phyloP scores from a whole-genome alignment of 2,113 vertebrate genomes.

The Tyto alba region DNA sequence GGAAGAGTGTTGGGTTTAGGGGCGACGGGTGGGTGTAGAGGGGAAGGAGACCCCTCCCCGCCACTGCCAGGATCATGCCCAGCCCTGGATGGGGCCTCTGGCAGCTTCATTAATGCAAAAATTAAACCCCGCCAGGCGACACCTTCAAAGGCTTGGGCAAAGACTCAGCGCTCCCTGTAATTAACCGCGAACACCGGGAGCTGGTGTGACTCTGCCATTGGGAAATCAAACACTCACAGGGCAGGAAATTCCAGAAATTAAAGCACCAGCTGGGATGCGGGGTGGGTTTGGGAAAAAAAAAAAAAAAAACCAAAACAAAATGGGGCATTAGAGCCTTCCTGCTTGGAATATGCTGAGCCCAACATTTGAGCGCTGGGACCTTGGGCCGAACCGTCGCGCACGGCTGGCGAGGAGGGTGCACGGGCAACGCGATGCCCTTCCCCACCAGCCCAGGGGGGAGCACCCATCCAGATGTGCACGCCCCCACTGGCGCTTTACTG shows the following conservation, averaged over 20 bases:
- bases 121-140: neutral
- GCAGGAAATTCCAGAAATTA: conserved; percentile 59
- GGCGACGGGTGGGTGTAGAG: neutral
- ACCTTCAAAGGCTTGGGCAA: neutral
- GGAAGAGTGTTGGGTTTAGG: neutral
- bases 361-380: neutral
- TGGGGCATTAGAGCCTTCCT: neutral
- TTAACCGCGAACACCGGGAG: neutral
- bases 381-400: fast-evolving
- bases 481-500: neutral
- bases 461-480: neutral
- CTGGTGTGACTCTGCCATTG: neutral
- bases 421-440: fast-evolving
- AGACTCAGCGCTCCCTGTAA: conserved; percentile 19
- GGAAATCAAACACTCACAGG: conserved; percentile 42
- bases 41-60: neutral
- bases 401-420: fast-evolving
- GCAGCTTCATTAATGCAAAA: neutral
- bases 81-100: neutral
- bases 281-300: neutral
- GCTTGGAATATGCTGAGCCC: neutral
- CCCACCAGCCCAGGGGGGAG: neutral
- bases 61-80: neutral
- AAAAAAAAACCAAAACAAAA: neutral
- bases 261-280: neutral